These are phyloP conservation scores for Pterocles gutturalis DNA, from an alignment of 2,113 vertebrate species.

Conservation along the genomic window DNA sequence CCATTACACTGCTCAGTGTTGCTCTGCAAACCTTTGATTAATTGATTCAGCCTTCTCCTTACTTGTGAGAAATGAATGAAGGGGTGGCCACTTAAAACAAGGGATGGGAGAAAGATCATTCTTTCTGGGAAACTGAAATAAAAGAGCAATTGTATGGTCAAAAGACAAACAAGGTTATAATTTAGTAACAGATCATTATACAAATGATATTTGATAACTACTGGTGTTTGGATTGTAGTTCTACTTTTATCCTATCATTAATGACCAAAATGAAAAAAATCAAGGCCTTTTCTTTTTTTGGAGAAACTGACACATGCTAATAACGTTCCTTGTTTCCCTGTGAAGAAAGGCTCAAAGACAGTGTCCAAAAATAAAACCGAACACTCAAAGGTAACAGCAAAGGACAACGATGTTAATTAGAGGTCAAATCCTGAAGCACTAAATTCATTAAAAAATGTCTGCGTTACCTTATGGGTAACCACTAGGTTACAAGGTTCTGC, in stretches of 20 bases:
- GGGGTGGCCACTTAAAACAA: neutral
- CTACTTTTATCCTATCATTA: neutral
- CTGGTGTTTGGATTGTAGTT: neutral
- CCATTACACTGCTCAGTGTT: neutral
- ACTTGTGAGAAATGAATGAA: neutral
- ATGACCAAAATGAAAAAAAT: neutral
- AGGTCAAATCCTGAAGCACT: constrained; percentile 49
- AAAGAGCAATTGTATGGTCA: neutral
- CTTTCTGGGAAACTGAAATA: neutral
- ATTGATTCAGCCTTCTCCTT: constrained; percentile 23
- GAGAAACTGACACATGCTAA: neutral
- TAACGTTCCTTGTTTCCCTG: neutral
- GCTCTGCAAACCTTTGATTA: constrained; percentile 11
- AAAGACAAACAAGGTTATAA: neutral
- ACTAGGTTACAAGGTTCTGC: neutral
- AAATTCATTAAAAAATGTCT: neutral
- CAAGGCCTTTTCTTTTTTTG: rapidly evolving
- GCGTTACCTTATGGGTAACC: neutral
- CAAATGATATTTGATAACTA: neutral
- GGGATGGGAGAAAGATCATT: neutral
- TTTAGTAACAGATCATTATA: neutral
- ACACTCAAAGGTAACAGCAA: constrained; percentile 1
- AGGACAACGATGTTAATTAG: constrained; percentile 56
- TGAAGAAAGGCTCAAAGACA: constrained; percentile 3
- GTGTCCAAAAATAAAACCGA: constrained; percentile 37